Percentiles rank a stretch among this genome's conserved stretches.
Evolutionary conservation across 2,113 vertebrate genomes (phyloP).

Genomic region (Urocynchramus pylzowi): DNA sequence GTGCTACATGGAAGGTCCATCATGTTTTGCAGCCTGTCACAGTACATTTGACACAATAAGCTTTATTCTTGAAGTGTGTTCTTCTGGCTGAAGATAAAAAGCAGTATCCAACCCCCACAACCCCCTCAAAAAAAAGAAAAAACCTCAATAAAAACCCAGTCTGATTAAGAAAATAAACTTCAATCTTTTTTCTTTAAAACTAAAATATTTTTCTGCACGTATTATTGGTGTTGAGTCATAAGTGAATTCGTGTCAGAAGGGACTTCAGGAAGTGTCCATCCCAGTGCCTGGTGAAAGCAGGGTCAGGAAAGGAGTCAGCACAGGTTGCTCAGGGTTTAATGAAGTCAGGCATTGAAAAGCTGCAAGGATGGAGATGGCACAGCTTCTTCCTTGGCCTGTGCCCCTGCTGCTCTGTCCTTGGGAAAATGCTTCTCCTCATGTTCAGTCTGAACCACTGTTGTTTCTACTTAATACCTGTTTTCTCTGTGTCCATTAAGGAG

Average conservation of each 20-base stretch:
- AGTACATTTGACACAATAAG: neutral
- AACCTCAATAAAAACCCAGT: accelerated
- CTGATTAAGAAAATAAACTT: neutral
- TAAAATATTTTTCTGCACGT: neutral
- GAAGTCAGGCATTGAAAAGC: accelerated
- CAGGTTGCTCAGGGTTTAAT: neutral
- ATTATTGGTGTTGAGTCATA: neutral
- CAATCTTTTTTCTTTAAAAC: neutral
- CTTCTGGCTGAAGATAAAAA: neutral
- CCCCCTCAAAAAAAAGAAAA: neutral
- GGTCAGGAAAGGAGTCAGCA: neutral
- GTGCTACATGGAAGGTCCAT: neutral
- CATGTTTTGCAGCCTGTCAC: neutral
- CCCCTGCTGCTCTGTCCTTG: neutral
- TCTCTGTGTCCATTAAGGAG: neutral
- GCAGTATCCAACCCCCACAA: accelerated
- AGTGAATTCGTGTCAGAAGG: neutral
- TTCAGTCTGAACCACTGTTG: neutral
- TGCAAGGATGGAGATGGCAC: neutral
- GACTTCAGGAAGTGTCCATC: neutral
- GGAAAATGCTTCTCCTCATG: neutral
- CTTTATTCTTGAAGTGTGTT: neutral
- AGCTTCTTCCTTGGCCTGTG: neutral
- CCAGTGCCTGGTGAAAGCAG: neutral
- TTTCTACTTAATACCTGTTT: neutral